phyloP scores from a whole-genome alignment of 2,113 vertebrate genomes.

The Entomyzon cyanotis region DNA sequence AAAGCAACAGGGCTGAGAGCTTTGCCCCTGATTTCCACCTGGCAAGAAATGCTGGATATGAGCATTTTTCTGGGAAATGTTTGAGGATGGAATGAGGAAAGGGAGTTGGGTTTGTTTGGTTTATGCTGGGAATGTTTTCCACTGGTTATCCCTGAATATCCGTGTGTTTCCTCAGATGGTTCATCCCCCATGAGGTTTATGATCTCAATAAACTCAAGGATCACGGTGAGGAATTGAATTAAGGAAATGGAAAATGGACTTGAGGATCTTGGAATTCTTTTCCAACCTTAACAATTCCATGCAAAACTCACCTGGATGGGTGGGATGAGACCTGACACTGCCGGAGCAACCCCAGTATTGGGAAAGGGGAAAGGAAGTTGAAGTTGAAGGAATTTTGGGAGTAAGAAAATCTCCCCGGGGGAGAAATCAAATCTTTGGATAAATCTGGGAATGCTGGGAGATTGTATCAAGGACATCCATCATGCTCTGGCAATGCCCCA shows the following conservation, averaged over 20 bases:
- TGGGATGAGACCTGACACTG: neutral
- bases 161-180: rapidly evolving
- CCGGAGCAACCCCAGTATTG: rapidly evolving
- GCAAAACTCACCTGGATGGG: neutral
- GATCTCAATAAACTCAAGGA: neutral
- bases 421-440: neutral
- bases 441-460: neutral
- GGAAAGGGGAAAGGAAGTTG: neutral
- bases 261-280: neutral
- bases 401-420: too few relatives aligned
- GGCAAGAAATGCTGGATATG: neutral
- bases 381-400: neutral
- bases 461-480: neutral
- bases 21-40: rapidly evolving
- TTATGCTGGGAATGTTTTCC: neutral
- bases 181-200: rapidly evolving
- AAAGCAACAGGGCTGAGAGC: neutral
- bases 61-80: neutral
- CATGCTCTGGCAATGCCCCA: neutral
- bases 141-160: neutral
- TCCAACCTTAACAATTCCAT: neutral
- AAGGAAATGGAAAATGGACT: neutral
- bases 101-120: neutral
- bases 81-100: neutral
- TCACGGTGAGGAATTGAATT: rapidly evolving